Evolutionary conservation across 2,113 vertebrate genomes (phyloP), one percentile per base, ranked within the genome.

Genomic region (Bubo blakistoni): DNA sequence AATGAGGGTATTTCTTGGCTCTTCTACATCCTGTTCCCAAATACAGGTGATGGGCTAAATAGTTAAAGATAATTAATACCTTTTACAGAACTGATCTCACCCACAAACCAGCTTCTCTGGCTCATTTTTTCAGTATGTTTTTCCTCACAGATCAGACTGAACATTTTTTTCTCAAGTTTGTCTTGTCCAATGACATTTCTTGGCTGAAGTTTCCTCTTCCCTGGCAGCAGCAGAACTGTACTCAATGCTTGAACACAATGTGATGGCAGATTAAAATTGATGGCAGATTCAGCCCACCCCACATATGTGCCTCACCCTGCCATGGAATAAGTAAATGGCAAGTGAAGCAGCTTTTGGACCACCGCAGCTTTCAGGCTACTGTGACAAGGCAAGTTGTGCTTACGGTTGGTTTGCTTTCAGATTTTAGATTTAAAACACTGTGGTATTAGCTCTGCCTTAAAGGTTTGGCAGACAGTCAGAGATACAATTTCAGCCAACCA

Each of bases 351-450:
- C 26, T 92, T 80, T 67, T 47, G 73, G 62, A 72, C 30, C 3
- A 0, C 52, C 2, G 1, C 27, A 32, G 22, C 84, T 70, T 81
- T 81, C 54, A 62, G 42, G 30, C 42, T 49, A 8, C 57, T 59
- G 16, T 67, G 70, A 57, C 69, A 76, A 81, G 42, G 73, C 47
- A 79, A 72, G 29, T 85, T 87, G 73, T 85, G 40, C 87, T 87
- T 67, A 78, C 24, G 29, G 40, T 85, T 77, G 72, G 27, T 49
- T 76, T 2, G 4, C 40, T 81, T 78, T 78, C 5, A 4, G 42
- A 62, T 90, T 96, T 97, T 80, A 61, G 24, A 77, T 92, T 81
- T 91, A 87, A 97, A 95, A 34, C 13, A n/a, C 40, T n/a, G 47
- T 92, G 78, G 40, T 83, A 67, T 79, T 85, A 82, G n/a, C 70